Conservation (phyloP, 2,888 invertebrate genomes). For the Eremobia ochroleuca region DNA sequence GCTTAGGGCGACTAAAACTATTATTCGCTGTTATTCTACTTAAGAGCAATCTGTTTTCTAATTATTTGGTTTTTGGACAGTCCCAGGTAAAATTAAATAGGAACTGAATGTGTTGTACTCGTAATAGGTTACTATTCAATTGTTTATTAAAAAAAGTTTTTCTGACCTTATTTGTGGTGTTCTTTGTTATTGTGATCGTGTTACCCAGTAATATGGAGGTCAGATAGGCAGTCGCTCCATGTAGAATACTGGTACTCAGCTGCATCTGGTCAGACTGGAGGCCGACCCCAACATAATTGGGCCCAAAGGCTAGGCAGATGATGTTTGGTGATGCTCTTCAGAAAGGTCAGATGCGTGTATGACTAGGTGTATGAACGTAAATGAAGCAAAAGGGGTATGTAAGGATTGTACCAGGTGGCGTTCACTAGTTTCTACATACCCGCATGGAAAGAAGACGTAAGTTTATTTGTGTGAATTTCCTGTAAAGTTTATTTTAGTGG, state of each 20-base stretch:
- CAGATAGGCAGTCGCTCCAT: neutral
- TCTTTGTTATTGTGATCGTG: neutral
- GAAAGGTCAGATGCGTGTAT: neutral
- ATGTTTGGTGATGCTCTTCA: neutral
- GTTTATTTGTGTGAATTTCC: neutral
- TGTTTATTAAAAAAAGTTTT: neutral
- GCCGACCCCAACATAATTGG: neutral
- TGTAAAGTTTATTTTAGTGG: neutral
- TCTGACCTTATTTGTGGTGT: neutral
- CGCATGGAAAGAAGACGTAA: neutral
- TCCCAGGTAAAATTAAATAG: slow-evolving; percentile 10
- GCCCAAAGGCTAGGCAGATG: neutral
- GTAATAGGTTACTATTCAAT: neutral
- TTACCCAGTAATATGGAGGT: neutral
- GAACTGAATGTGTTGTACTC: too few species aligned
- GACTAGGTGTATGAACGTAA: neutral
- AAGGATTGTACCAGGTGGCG: neutral
- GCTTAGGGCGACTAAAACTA: slow-evolving; percentile 53
- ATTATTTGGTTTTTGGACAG: slow-evolving; percentile 28
- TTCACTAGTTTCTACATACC: neutral
- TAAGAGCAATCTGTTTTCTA: slow-evolving; percentile 47
- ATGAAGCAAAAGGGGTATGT: neutral
- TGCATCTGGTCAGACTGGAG: neutral
- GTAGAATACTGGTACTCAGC: neutral
- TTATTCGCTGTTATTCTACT: slow-evolving; percentile 32